Evolutionary conservation across 1,140 invertebrate species (phyloP), one percentile per base, ranked within the genome.

Genomic region (Drosophila obscura): DNA sequence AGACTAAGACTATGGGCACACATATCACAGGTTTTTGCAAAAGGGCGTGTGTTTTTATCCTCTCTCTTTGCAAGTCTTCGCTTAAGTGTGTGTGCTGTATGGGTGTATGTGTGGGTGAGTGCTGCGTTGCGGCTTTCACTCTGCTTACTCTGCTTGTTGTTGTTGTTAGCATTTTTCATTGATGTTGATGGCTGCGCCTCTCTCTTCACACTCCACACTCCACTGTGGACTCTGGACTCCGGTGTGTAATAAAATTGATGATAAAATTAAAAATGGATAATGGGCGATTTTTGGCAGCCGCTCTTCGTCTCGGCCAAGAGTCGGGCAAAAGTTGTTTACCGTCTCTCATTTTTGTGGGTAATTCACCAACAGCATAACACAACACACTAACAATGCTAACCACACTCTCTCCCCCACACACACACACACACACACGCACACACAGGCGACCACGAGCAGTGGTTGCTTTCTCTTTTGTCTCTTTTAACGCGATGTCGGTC

Each of bases 221-320:
- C 75, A 52, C 52, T 76, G 67, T 77, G 77, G 19, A 76, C 76
- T 84, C 81, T 84, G 80, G 80, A 77, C 81, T 85, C 83, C 79
- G 35, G 62, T 72, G 80, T 72, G 81, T 81, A 85, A 85, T 85
- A 85, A 85, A 85, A 85, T 85, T 85, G 81, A 85, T 81, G 82
- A 85, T 85, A 81, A 85, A 85, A 85, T 84, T 84, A 85, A 85
- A 85, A 85, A 81, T 85, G 81, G 81, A 85, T 85, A 85, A 85
- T 85, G 81, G 77, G 69, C 82, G 77, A 85, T 77, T 85, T 77
- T 84, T 77, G 73, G 76, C 82, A 52, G 64, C 78, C 62, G 62
- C 48, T 43, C 45, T 60, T 50, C 55, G 31, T 39, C 53, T 24
- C 45, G 19, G 53, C 49, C 49, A 67, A 39, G 51, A 62, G 58